These are phyloP conservation scores for Psilopogon haemacephalus DNA, from an alignment of 2,113 vertebrate genomes.

Conservation along the genomic window DNA sequence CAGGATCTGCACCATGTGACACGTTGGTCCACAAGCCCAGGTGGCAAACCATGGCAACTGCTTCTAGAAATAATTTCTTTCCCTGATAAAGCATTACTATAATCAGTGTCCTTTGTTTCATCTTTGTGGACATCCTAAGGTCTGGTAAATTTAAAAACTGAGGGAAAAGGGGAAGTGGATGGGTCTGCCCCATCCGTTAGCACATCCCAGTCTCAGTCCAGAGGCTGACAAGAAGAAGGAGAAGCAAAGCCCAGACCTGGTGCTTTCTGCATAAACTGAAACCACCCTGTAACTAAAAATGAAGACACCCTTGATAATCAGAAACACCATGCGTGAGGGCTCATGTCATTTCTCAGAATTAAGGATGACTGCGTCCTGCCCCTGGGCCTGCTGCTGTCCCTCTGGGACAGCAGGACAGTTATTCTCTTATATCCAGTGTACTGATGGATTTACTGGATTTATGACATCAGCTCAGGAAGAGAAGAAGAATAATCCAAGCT, in stretches of 20 bases:
- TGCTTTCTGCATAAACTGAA: neutral
- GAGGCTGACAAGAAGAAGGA: neutral
- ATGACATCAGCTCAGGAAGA: neutral
- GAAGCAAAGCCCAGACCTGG: neutral
- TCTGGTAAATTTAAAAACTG: neutral
- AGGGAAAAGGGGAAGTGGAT: neutral
- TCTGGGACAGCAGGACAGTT: neutral
- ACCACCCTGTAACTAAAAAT: too few relatives aligned
- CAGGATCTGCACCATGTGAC: accelerated
- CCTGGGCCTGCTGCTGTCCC: neutral
- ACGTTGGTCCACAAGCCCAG: accelerated
- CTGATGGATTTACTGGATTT: neutral
- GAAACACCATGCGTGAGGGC: neutral
- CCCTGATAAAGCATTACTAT: neutral
- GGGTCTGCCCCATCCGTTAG: neutral
- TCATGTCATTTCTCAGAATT: accelerated
- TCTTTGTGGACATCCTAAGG: too few relatives aligned
- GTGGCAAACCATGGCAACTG: neutral
- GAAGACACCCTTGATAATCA: too few relatives aligned
- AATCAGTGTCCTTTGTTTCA: neutral
- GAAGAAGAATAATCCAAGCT: neutral
- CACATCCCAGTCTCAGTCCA: neutral
- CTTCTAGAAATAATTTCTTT: neutral
- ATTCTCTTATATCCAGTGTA: neutral
- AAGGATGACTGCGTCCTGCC: neutral